Evolutionary conservation across 92 coral and sea anemone species (phyloP).

Genomic region (Porites lobata): DNA sequence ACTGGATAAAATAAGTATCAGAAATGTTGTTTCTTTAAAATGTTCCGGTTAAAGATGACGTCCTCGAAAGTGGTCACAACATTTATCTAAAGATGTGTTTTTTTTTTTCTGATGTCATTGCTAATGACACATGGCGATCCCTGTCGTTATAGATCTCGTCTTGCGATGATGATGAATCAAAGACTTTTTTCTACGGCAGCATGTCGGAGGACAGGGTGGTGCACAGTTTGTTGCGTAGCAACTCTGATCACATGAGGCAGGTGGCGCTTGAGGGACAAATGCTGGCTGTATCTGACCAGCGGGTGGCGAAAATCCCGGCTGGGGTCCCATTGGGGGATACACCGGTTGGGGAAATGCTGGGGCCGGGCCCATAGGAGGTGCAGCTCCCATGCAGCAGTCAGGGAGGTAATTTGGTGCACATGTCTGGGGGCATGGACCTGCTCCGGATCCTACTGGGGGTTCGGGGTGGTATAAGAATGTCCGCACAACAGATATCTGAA

Average conservation of each 20-base stretch:
- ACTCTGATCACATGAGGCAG: slow-evolving; percentile 61
- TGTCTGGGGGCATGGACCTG: slow-evolving; percentile 72
- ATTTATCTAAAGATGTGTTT: background rate
- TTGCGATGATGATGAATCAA: slow-evolving; percentile 44
- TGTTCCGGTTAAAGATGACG: background rate
- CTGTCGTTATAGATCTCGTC: slow-evolving; percentile 32
- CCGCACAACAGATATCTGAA: slow-evolving; percentile 71
- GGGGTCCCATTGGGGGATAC: slow-evolving; percentile 71
- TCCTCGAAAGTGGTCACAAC: too few relatives aligned
- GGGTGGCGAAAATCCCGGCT: slow-evolving; percentile 66
- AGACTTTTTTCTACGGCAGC: slow-evolving; percentile 81
- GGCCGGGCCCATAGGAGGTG: slow-evolving; percentile 48
- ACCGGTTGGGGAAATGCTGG: slow-evolving; percentile 64
- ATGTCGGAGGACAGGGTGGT: slow-evolving; percentile 84
- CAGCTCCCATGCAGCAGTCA: slow-evolving; percentile 65
- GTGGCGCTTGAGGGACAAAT: slow-evolving; percentile 46
- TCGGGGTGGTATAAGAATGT: slow-evolving; percentile 55
- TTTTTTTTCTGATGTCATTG: background rate
- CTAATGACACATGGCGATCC: slow-evolving; percentile 32
- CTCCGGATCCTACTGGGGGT: slow-evolving; percentile 67
- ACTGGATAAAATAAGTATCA: background rate
- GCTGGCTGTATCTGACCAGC: slow-evolving; percentile 40
- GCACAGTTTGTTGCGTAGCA: slow-evolving; percentile 72
- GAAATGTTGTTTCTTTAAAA: background rate
- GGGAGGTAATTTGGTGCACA: slow-evolving; percentile 85